These are phyloP conservation scores for Ailuropoda melanoleuca DNA, from an alignment of 2,113 vertebrate genomes.

Conservation along the genomic window DNA sequence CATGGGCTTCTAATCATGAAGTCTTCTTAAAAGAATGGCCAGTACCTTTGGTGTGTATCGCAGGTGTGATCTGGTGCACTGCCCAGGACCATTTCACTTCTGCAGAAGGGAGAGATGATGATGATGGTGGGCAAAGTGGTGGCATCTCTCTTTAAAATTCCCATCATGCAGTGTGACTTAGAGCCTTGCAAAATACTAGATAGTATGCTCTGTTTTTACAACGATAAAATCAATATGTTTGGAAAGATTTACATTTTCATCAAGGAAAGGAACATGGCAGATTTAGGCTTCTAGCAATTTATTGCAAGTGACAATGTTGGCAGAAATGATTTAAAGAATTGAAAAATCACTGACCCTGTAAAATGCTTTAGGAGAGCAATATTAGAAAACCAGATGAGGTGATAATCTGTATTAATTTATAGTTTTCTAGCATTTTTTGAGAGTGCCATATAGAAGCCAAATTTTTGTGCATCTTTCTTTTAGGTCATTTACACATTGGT, in stretches of 20 bases:
- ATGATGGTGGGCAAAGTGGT: conserved; percentile 43
- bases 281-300: conserved; percentile 55
- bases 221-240: conserved; percentile 54
- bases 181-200: conserved; percentile 25
- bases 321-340: conserved; percentile 55
- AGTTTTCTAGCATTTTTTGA: conserved; percentile 31
- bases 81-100: conserved; percentile 16
- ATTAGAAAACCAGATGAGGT: conserved; percentile 42
- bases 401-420: conserved; percentile 58
- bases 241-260: conserved; percentile 69
- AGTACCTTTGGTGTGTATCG: conserved; percentile 30
- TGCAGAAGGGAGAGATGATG: conserved; percentile 52
- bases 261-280: conserved; percentile 43
- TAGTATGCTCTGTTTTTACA: conserved; percentile 52
- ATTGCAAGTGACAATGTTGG: conserved; percentile 35
- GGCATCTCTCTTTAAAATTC: conserved; percentile 63
- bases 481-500: conserved; percentile 43
- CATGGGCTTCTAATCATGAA: conserved; percentile 59
- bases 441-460: neutral
- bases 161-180: conserved; percentile 15
- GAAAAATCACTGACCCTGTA: conserved; percentile 37
- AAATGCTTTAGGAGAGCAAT: conserved; percentile 30
- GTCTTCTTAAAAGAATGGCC: conserved; percentile 60
- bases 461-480: conserved; percentile 51
- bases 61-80: conserved; percentile 15